Evolutionary conservation across 2,797 vertebrate genomes (phyloP).

Genomic region (Alfaro cultratus): DNA sequence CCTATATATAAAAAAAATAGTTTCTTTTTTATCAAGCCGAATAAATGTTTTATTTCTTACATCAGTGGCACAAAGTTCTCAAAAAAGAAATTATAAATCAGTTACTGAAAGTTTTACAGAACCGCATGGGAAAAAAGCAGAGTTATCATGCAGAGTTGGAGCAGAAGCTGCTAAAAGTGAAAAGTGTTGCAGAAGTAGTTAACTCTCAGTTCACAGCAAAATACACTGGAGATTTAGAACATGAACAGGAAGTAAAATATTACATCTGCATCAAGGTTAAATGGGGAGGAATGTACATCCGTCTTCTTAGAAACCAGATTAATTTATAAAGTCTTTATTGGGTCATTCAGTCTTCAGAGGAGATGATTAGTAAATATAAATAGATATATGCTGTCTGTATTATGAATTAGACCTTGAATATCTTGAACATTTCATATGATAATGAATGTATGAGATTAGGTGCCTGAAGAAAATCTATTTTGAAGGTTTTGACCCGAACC

Average conservation of each 20-base stretch:
- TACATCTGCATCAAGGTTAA: neutral
- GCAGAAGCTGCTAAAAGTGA: neutral
- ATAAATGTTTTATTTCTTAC: neutral
- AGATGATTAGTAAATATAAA: neutral
- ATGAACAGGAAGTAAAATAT: neutral
- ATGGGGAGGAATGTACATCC: neutral
- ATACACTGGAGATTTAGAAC: neutral
- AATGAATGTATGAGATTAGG: neutral
- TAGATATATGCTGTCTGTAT: neutral
- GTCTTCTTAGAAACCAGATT: neutral
- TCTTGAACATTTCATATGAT: neutral
- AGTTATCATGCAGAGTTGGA: neutral
- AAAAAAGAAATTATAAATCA: neutral
- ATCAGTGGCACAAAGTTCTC: neutral
- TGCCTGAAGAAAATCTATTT: conserved; percentile 1
- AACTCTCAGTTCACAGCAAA: neutral
- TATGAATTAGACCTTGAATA: conserved; percentile 1
- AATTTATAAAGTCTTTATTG: neutral
- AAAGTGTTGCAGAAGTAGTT: neutral
- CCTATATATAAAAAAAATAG: neutral
- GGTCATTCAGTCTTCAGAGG: neutral
- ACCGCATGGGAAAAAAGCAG: neutral
- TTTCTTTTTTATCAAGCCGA: neutral
- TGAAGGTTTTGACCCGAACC: neutral
- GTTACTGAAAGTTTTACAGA: neutral